phyloP scores from a whole-genome alignment of 1,140 invertebrate species.

The Telenomus remus region DNA sequence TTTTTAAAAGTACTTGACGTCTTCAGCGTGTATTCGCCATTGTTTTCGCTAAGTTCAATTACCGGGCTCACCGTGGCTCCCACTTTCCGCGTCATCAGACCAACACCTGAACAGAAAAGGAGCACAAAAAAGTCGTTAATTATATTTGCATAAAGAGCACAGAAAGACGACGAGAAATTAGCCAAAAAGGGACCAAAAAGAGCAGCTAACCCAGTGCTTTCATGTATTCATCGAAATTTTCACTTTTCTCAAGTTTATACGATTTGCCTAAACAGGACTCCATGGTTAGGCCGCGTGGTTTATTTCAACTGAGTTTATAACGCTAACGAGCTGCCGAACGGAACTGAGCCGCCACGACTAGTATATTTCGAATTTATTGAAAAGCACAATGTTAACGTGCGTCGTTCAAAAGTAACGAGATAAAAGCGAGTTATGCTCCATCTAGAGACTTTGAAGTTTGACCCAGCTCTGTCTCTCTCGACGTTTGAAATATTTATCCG shows the following conservation, averaged over 20 bases:
- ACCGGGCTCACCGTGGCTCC: slow-evolving; percentile 84
- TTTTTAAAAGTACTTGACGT: slow-evolving; percentile 91
- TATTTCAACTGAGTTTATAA: neutral
- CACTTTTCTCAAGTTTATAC: slow-evolving; percentile 84
- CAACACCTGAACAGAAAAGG: slow-evolving; percentile 80
- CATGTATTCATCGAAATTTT: slow-evolving; percentile 93
- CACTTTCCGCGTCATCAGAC: slow-evolving; percentile 84
- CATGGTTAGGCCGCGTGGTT: slow-evolving; percentile 36
- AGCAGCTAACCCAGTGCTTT: slow-evolving; percentile 84
- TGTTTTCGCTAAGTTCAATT: slow-evolving; percentile 82
- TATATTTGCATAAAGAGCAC: neutral
- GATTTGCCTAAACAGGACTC: slow-evolving; percentile 78
- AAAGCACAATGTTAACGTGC: slow-evolving; percentile 31
- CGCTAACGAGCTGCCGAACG: too few species aligned
- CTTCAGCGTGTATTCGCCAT: slow-evolving; percentile 82
- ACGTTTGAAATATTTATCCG: neutral
- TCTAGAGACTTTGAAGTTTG: slow-evolving; percentile 55
- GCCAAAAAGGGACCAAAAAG: too few species aligned
- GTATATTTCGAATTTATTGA: slow-evolving; percentile 28
- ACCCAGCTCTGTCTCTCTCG: slow-evolving; percentile 21
- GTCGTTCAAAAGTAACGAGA: slow-evolving; percentile 27
- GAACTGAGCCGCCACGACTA: slow-evolving; percentile 25
- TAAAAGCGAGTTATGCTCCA: slow-evolving; percentile 22
- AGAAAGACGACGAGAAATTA: too few species aligned
- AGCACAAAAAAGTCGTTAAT: slow-evolving; percentile 7